Base-by-base conservation (phyloP, 2,888 invertebrate genomes). In the Megaustenia siamemsis region DNA sequence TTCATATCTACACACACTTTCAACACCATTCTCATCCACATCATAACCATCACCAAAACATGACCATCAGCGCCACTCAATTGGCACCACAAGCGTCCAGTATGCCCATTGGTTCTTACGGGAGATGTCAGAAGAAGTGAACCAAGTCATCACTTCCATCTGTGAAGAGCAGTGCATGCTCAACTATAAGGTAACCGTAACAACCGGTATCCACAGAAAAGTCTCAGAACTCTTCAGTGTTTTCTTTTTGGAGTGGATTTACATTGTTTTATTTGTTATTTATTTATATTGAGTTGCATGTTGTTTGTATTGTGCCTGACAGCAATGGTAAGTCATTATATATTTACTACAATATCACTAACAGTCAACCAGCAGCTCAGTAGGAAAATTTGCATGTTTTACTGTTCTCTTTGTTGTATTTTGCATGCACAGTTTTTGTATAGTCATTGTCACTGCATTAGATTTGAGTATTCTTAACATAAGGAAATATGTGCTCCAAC, bases 121-220 rank as follows among this genome's bases (percentile, higher is more conserved):
- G 93, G 99, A 99, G 95, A 99, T 99, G 97, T 98, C 99, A 0
- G 98, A 98, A 94, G 99, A 99, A 94, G 98, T 93, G 0, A 98
- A 99, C 94, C 99, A 99, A 93, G 99, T 99, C 63, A 98, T 99
- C 73, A 98, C 98, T 0, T 98, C 98, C 8, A 98, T 99, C 91
- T 99, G 99, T 95, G 99, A 99, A 94, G 98, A 99, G 92, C 99
- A 99, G 93, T 98, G 99, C 93, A 97, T 97, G 88, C 97, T 99
- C 96, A 97, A 98, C 91, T 98, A 99, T 93, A 97, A 97, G 94
- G 95, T 95, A 88, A 60, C 53, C 35, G 38, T 35, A 35, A 24
- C 53, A 32, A 53, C n/a, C 40, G 40, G 76, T 56, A 77, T n/a
- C 49, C 32, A 45, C 35, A 49, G 73, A 45, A 32, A 69, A 18